Evolutionary conservation across 2,888 invertebrate species (phyloP), one percentile per base, ranked within the genome.

Genomic region (Cetonia aurata): DNA sequence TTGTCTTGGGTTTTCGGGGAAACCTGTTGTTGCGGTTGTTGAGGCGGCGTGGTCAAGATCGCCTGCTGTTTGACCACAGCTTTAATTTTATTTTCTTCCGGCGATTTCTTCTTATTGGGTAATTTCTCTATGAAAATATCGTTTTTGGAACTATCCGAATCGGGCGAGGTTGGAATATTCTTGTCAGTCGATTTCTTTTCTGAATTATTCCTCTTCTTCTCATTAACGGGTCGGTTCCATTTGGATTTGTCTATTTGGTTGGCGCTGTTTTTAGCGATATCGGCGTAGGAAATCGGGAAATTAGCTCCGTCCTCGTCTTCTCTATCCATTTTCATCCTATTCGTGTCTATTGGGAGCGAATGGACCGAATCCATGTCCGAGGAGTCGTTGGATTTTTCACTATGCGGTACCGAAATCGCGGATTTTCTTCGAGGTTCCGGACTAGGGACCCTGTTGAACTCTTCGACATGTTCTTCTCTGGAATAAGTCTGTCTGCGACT

Each of bases 361-460:
- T 94, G 94, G 76, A 94, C 93, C 13, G 94, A 94, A 81, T 95
- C 95, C 79, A 92, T 88, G 84, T 93, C 93, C 81, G 93, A 93
- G 77, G 94, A 94, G 83, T 93, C 94, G 81, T 87, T 87, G 74
- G 93, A 93, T 84, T 94, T 93, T 80, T 95, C 95, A 78, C 92
- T 92, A 73, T 93, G 93, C 67, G 95, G 94, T 85, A 91, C 90
- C 65, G 92, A 92, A 73, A 91, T 90, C 19, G 93, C 92, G n/a
- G 91, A 92, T 85, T 90, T 92, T 77, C 91, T 87, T 75, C 89
- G 72, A 19, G 73, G 76, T n/a, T 77, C 79, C 1, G 78, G 78
- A 48, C 72, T 72, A 6, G 76, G 76, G 6, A 75, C 70, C 6
- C 78, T 67, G 66, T 78, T 76, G 59, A 79, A 79, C 9, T 77